Evolutionary conservation across 2,888 invertebrate species (phyloP).

Genomic region (Phyllotreta striolata): DNA sequence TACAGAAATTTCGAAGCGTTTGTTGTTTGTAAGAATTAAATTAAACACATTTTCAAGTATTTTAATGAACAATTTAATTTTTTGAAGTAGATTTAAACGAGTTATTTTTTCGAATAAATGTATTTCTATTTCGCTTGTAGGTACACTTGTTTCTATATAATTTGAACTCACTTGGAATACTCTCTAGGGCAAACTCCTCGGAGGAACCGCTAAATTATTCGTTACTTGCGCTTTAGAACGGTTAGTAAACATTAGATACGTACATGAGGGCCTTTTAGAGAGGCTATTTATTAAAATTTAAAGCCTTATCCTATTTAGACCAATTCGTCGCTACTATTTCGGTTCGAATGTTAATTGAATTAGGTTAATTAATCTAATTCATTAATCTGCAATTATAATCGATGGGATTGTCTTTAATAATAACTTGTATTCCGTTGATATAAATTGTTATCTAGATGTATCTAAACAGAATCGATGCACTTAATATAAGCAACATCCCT

Average conservation of each 20-base stretch:
- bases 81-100: too few species aligned
- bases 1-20: too few species aligned
- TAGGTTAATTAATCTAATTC: too few species aligned
- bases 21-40: too few species aligned
- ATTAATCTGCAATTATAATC: too few species aligned
- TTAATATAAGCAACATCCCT: slow-evolving; percentile 29
- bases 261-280: slow-evolving; percentile 51
- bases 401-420: too few species aligned
- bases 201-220: slow-evolving; percentile 44
- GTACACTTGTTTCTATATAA: slow-evolving; percentile 43
- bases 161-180: slow-evolving; percentile 43
- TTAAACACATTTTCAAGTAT: too few species aligned
- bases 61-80: too few species aligned
- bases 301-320: slow-evolving; percentile 8
- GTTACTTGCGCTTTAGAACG: slow-evolving; percentile 36
- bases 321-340: too few species aligned
- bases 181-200: slow-evolving; percentile 39
- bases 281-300: slow-evolving; percentile 45
- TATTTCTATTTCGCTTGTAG: slow-evolving; percentile 40
- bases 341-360: too few species aligned
- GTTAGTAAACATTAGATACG: slow-evolving; percentile 34
- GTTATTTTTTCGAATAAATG: slow-evolving; percentile 35
- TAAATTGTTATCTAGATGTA: too few species aligned
- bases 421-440: too few species aligned
- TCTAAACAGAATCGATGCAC: slow-evolving; percentile 22